Evolutionary conservation across 1,140 invertebrate species (phyloP).

Genomic region (Caerostris extrusa): DNA sequence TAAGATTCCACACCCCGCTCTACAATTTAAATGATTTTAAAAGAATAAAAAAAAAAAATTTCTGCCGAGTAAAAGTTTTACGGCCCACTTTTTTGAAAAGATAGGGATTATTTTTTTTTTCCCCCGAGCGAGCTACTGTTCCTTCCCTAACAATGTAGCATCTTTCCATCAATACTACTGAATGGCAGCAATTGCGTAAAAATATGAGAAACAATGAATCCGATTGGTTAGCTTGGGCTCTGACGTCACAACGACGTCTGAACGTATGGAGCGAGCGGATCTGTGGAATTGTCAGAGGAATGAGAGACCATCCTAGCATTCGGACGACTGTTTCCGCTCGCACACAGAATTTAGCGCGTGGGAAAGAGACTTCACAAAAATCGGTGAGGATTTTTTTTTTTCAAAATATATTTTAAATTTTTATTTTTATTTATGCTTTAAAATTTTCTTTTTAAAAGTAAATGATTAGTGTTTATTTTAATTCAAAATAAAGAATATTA

Average conservation of each 20-base stretch:
- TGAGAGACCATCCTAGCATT: neutral
- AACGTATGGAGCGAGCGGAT: conserved; percentile 17
- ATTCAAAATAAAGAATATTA: neutral
- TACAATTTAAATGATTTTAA: neutral
- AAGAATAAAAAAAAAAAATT: neutral
- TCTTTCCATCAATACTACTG: conserved; percentile 52
- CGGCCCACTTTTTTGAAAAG: neutral
- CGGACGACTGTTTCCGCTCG: conserved; percentile 1
- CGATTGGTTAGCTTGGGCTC: neutral
- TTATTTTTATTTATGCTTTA: neutral
- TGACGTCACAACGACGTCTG: conserved; percentile 55
- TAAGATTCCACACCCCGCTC: too few relatives aligned
- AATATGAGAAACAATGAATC: conserved; percentile 52
- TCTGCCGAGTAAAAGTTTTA: neutral
- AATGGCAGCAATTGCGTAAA: conserved; percentile 71
- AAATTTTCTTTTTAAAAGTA: neutral
- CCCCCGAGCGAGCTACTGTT: neutral
- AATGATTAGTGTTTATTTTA: neutral
- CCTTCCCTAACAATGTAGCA: conserved; percentile 31
- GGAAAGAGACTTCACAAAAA: conserved; percentile 25
- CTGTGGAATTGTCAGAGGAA: conserved; percentile 11
- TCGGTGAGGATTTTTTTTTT: neutral
- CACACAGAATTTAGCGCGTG: conserved; percentile 43
- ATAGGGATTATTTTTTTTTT: neutral
- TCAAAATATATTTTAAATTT: neutral